Evolutionary conservation across 2,888 invertebrate species (phyloP), one percentile per base, ranked within the genome.

Genomic region (Lycia hirtaria): DNA sequence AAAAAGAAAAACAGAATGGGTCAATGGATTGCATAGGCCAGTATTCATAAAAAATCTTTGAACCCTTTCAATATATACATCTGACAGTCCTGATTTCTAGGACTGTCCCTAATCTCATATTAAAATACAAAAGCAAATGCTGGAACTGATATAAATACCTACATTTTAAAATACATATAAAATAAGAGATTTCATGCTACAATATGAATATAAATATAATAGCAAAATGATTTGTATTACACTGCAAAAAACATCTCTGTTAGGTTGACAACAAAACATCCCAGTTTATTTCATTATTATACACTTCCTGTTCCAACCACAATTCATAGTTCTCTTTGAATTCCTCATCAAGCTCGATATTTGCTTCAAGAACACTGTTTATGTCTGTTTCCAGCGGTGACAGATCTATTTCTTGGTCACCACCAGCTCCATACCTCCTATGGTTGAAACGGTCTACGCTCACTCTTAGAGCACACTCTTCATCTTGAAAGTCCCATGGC

Each of bases 401-500:
- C 68, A 94, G 87, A 72, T 95, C 95, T 35, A 93, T 89, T 72
- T 94, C 95, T 71, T 88, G 81, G 49, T 88, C 88, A 7, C 80
- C 80, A 4, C 87, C 86, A 20, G 93, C 92, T 19, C 94, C 94
- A 81, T 99, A 99, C 64, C 99, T 94, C 17, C 99, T 94, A 78
- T 96, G 95, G 85, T 99, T 99, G 78, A 99, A 99, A 58, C 98
- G 94, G 89, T 99, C 99, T 2, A 99, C 99, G 65, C 97, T 97
- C 0, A 97, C 96, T 61, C 99, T 94, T 56, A 99, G 89, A 9
- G 98, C 96, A 84, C 98, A 98, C 82, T 99, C 99, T 83, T 99
- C 99, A 26, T 97, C 98, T 90, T 99, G 97, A 73, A 98, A 99
- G 84, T 99, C 99, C 98, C 98, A 99, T 0, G 99, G 99, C 60